Evolutionary conservation across 2,888 invertebrate genomes (phyloP).

Genomic region (Nephrotoma flavescens): DNA sequence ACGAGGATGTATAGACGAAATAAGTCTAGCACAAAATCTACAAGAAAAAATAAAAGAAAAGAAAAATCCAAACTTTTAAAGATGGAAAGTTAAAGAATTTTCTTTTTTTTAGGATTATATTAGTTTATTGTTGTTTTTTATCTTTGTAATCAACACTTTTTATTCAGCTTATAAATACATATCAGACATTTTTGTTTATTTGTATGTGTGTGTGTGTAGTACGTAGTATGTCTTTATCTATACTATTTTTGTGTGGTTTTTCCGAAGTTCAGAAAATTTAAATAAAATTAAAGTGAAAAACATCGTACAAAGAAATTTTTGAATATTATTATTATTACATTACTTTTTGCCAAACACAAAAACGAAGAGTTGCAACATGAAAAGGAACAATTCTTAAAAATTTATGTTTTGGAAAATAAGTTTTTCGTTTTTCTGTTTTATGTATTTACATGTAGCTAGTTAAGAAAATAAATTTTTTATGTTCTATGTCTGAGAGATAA

Average conservation of each 20-base stretch:
- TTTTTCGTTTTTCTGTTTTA: neutral
- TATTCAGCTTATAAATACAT: neutral
- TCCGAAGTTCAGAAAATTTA: neutral
- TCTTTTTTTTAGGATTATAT: neutral
- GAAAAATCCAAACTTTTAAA: neutral
- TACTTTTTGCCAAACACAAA: neutral
- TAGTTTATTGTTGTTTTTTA: neutral
- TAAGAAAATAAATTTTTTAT: neutral
- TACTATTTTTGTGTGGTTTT: neutral
- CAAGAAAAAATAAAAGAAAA: neutral
- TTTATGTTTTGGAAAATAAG: neutral
- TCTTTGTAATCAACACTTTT: neutral
- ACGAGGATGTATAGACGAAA: neutral
- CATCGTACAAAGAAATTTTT: neutral
- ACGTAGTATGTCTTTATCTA: too few species aligned
- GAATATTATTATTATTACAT: neutral
- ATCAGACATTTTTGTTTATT: neutral
- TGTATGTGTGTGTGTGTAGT: neutral
- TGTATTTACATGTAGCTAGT: neutral
- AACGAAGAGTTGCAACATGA: neutral
- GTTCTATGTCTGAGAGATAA: neutral
- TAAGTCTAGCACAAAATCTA: neutral
- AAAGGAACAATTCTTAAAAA: neutral
- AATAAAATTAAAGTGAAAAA: neutral
- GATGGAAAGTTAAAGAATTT: neutral